Evolutionary conservation across 2,113 vertebrate genomes (phyloP).

Genomic region (Xenopus laevis): DNA sequence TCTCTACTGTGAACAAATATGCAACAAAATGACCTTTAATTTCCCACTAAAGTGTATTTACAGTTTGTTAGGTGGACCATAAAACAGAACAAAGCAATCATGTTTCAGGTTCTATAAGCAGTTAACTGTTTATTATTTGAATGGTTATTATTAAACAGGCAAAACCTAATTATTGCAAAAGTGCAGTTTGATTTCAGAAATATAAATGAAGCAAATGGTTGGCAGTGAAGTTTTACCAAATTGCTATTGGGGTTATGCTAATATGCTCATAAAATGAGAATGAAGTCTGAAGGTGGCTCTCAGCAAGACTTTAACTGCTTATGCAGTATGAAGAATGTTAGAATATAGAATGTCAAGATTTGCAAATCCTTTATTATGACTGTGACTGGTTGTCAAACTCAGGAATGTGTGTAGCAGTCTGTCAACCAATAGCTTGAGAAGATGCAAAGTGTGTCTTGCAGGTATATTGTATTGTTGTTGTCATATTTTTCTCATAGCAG

Average conservation of each 20-base stretch:
- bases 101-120: too few species aligned
- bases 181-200: too few species aligned
- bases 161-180: too few species aligned
- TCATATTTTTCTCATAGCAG: background rate
- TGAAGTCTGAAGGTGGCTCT: conserved; percentile 36
- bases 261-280: conserved; percentile 30
- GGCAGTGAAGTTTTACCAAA: conserved; percentile 22
- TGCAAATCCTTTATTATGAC: conserved; percentile 11
- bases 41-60: too few species aligned
- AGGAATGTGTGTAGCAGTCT: conserved; percentile 2
- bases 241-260: conserved; percentile 31
- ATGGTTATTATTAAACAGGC: too few species aligned
- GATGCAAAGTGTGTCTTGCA: background rate
- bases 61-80: too few species aligned
- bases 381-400: conserved; percentile 18
- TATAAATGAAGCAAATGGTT: too few species aligned
- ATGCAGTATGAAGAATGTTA: conserved; percentile 25
- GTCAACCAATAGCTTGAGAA: background rate
- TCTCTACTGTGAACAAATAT: too few species aligned
- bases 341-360: conserved; percentile 34
- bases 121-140: too few species aligned
- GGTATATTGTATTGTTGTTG: background rate
- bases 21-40: too few species aligned
- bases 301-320: conserved; percentile 36
- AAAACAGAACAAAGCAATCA: too few species aligned